These are phyloP conservation scores for Chloroceryle amazona DNA, from an alignment of 2,797 vertebrate species.

Conservation along the genomic window DNA sequence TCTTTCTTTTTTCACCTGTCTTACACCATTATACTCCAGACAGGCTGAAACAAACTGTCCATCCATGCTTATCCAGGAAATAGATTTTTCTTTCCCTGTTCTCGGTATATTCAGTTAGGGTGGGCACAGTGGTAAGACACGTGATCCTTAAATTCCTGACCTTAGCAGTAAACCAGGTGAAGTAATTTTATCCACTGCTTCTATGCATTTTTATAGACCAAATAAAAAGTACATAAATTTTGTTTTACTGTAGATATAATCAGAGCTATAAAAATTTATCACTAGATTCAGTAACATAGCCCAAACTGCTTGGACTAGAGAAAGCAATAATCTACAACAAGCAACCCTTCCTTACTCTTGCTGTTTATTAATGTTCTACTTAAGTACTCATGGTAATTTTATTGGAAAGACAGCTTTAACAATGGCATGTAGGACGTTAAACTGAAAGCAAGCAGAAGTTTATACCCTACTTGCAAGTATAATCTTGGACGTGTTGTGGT, in stretches of 20 bases:
- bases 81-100: neutral
- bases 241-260: slow-evolving; percentile 54
- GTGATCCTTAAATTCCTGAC: neutral
- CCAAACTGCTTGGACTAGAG: neutral
- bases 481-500: neutral
- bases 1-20: neutral
- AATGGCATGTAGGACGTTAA: neutral
- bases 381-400: neutral
- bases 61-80: neutral
- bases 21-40: neutral
- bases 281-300: slow-evolving; percentile 33
- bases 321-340: neutral
- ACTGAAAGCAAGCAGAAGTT: neutral
- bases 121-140: neutral
- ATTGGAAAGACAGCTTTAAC: neutral
- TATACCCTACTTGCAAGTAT: neutral
- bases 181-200: slow-evolving; percentile 19
- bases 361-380: neutral
- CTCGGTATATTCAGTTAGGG: neutral
- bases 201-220: slow-evolving; percentile 47
- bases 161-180: slow-evolving; percentile 17
- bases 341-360: neutral
- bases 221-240: slow-evolving; percentile 69
- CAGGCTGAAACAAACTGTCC: neutral
- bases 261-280: slow-evolving; percentile 62